These are phyloP conservation scores for Australoheros scitulus DNA, from an alignment of 2,113 vertebrate species.

Conservation along the genomic window DNA sequence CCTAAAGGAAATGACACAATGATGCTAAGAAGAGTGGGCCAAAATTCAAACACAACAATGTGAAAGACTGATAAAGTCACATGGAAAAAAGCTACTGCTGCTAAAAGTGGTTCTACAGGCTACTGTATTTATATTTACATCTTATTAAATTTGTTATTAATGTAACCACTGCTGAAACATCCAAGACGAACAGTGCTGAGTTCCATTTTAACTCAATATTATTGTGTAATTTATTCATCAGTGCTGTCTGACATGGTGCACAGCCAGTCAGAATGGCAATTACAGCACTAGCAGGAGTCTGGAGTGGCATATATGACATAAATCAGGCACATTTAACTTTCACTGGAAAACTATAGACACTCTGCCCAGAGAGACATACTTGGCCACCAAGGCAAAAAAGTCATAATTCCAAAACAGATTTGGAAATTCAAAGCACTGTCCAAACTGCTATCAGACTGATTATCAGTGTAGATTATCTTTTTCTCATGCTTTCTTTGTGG, in stretches of 20 bases:
- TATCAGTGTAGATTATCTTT: background rate
- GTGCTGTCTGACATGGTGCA: slow-evolving; percentile 37
- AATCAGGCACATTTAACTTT: slow-evolving; percentile 65
- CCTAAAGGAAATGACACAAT: background rate
- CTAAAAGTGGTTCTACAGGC: background rate
- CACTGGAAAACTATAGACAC: slow-evolving; percentile 41
- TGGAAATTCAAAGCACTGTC: slow-evolving; percentile 19
- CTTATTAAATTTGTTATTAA: slow-evolving; percentile 5
- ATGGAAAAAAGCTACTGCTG: background rate
- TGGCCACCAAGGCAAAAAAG: slow-evolving; percentile 32
- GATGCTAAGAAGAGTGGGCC: background rate
- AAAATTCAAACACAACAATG: background rate
- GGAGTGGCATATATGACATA: slow-evolving; percentile 57
- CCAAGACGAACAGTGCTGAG: slow-evolving; percentile 20
- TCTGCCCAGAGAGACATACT: slow-evolving; percentile 33
- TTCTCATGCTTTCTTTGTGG: background rate
- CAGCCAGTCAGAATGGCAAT: slow-evolving; percentile 55
- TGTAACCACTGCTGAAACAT: background rate
- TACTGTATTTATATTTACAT: background rate
- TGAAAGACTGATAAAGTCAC: background rate
- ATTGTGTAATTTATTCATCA: slow-evolving; percentile 58
- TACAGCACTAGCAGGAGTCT: slow-evolving; percentile 43
- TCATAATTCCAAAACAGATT: slow-evolving; percentile 34
- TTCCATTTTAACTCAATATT: slow-evolving; percentile 38
- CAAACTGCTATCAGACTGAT: slow-evolving; percentile 1